A percentile compares a stretch with the other conserved stretches of the same genome.
Evolutionary conservation across 2,888 invertebrate species (phyloP).

Genomic region (Spialia ferax): DNA sequence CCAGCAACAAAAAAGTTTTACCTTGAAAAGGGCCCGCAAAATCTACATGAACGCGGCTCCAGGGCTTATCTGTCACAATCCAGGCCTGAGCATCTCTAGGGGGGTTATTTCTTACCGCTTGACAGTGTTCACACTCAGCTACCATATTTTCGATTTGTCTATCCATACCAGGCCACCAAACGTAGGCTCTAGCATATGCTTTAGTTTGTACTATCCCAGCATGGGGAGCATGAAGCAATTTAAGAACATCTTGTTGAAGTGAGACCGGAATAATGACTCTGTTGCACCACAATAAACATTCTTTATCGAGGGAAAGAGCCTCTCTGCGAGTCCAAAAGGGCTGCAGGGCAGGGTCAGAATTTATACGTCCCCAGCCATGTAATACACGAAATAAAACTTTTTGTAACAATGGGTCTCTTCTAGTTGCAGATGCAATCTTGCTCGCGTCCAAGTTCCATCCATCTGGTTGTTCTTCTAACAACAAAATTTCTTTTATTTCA

Average conservation of each 20-base stretch:
- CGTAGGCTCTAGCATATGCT: slow-evolving; percentile 45
- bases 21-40: slow-evolving; percentile 45
- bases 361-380: slow-evolving; percentile 42
- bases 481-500: slow-evolving; percentile 1
- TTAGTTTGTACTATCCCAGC: slow-evolving; percentile 44
- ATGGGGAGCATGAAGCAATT: slow-evolving; percentile 29
- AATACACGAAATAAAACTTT: slow-evolving; percentile 25
- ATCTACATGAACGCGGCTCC: slow-evolving; percentile 43
- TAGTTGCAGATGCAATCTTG: slow-evolving; percentile 27
- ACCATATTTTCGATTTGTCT: slow-evolving; percentile 41
- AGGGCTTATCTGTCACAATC: slow-evolving; percentile 44
- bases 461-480: slow-evolving; percentile 18
- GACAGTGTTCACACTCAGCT: slow-evolving; percentile 40
- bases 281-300: slow-evolving; percentile 31
- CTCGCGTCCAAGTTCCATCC: slow-evolving; percentile 27
- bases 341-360: slow-evolving; percentile 29
- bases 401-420: slow-evolving; percentile 16
- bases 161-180: slow-evolving; percentile 44
- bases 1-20: slow-evolving; percentile 44
- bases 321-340: slow-evolving; percentile 41
- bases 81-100: slow-evolving; percentile 44
- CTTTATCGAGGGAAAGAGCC: slow-evolving; percentile 34
- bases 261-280: slow-evolving; percentile 28
- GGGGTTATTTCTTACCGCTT: slow-evolving; percentile 42
- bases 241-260: slow-evolving; percentile 25